Conservation (phyloP, 2,113 vertebrate species). For the Paratilapia polleni region DNA sequence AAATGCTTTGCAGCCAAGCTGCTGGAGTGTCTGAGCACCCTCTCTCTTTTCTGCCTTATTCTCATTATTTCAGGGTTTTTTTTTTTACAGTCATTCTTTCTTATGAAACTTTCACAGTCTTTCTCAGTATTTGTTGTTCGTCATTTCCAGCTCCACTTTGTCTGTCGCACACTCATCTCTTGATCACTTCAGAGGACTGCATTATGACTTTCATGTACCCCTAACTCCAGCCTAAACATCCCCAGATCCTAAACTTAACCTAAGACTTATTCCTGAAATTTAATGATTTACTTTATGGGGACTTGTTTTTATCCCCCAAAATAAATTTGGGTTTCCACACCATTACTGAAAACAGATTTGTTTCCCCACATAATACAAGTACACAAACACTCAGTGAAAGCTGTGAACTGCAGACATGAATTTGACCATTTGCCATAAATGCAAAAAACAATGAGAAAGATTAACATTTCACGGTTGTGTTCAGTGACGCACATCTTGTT, state of each 20-base stretch:
- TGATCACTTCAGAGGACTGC: not conserved
- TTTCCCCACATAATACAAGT: not conserved
- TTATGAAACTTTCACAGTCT: not conserved
- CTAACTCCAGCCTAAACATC: not conserved
- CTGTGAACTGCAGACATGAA: constrained; percentile 1
- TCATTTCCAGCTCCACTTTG: not conserved
- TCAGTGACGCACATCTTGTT: constrained; percentile 69
- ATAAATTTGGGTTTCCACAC: not conserved
- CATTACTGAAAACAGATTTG: not conserved
- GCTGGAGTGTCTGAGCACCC: not conserved
- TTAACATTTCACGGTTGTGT: constrained; percentile 49
- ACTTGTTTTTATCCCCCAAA: not conserved
- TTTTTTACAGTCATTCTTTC: not conserved
- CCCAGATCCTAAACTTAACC: not conserved
- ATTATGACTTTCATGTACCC: not conserved
- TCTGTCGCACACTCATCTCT: too few relatives aligned
- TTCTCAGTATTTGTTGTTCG: not conserved
- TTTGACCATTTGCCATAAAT: constrained; percentile 17
- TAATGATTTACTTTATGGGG: not conserved
- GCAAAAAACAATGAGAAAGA: constrained; percentile 32
- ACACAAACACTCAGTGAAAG: not conserved
- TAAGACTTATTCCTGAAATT: not conserved
- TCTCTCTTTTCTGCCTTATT: not conserved
- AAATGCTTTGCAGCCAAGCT: not conserved
- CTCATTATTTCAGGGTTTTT: not conserved